A percentile compares a stretch with the other conserved stretches of the same genome.
These are phyloP conservation scores for Nothobranchius furzeri DNA, from an alignment of 2,113 vertebrate genomes.

Conservation along the genomic window DNA sequence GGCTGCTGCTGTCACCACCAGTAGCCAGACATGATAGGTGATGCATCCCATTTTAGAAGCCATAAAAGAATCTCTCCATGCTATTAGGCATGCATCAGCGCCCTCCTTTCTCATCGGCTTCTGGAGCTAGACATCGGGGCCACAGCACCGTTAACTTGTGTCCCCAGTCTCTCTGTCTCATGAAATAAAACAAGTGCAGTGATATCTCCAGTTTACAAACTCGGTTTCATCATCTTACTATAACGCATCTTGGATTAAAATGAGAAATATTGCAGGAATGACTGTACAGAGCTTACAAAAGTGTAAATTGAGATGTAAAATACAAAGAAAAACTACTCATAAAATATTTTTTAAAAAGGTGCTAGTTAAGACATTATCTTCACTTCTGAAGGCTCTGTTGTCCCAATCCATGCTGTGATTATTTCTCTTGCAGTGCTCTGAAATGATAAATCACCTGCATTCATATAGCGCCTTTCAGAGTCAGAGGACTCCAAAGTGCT, in stretches of 20 bases:
- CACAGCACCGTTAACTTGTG: constrained; percentile 39
- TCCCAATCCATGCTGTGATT: no score
- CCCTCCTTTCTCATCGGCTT: constrained; percentile 31
- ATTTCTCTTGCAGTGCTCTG: no score
- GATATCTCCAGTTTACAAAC: constrained; percentile 18
- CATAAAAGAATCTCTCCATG: constrained; percentile 56
- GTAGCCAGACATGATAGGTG: constrained; percentile 40
- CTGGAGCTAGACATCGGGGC: constrained; percentile 31
- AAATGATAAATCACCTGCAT: no score
- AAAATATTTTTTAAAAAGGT: no score
- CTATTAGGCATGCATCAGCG: constrained; percentile 66
- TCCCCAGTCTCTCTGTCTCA: constrained; percentile 34
- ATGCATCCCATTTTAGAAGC: constrained; percentile 67
- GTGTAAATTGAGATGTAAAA: no score
- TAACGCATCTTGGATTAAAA: background rate
- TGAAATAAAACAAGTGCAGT: constrained; percentile 28
- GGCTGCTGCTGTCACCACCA: constrained; percentile 51
- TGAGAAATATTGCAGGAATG: no score
- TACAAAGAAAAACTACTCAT: no score
- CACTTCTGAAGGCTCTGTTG: no score
- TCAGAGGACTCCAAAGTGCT: no score
- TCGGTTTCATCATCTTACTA: constrained; percentile 7
- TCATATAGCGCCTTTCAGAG: no score
- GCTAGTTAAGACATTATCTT: no score
- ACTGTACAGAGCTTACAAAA: no score